Percentiles rank a stretch among this genome's conserved stretches.
Conservation (phyloP, 2,797 vertebrate genomes). For the Anguilla marmorata region DNA sequence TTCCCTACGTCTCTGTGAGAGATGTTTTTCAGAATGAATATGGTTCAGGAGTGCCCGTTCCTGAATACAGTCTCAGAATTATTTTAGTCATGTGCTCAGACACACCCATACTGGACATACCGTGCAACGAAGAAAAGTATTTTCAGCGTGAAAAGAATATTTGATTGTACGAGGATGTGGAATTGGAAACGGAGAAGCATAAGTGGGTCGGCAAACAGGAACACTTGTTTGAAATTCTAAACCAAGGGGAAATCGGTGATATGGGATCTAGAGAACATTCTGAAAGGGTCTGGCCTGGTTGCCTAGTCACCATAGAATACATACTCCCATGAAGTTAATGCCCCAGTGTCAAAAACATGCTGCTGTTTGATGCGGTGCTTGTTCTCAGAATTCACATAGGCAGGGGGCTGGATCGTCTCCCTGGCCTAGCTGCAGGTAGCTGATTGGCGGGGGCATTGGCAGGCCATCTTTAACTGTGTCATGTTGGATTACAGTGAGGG, state of each 20-base stretch:
- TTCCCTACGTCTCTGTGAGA: neutral
- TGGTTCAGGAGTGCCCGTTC: neutral
- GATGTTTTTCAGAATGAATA: neutral
- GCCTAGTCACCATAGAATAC: constrained; percentile 30
- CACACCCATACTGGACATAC: too few relatives aligned
- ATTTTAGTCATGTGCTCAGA: too few relatives aligned
- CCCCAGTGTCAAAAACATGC: constrained; percentile 45
- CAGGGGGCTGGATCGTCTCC: constrained; percentile 66
- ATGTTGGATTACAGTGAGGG: constrained; percentile 76
- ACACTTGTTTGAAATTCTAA: constrained; percentile 33
- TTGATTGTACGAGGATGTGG: neutral
- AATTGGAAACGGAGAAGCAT: neutral
- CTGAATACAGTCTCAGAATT: neutral
- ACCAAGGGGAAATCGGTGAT: constrained; percentile 26
- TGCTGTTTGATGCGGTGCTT: constrained; percentile 45
- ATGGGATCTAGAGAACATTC: constrained; percentile 38
- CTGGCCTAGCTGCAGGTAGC: constrained; percentile 68
- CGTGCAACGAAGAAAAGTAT: neutral
- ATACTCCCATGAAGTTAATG: constrained; percentile 37
- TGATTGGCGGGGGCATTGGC: constrained; percentile 79
- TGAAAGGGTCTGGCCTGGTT: constrained; percentile 12
- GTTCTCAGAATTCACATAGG: constrained; percentile 46
- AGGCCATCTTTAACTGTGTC: constrained; percentile 85
- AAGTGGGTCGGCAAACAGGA: neutral
- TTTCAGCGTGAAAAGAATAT: neutral